Evolutionary conservation across 2,113 vertebrate genomes (phyloP).

Genomic region (Phoenicopterus ruber): DNA sequence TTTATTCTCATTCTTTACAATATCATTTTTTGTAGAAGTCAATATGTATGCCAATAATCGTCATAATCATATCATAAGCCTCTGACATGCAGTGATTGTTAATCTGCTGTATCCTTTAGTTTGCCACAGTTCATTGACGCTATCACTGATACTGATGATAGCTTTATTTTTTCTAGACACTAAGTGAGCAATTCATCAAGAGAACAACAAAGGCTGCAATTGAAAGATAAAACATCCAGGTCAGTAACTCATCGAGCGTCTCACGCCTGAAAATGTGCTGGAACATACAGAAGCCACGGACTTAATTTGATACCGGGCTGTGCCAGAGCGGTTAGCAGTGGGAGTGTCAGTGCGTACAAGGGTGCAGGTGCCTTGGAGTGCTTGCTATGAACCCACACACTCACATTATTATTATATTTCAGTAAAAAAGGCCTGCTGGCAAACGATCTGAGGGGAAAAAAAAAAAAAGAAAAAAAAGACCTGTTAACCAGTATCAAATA

Average conservation of each 20-base stretch:
- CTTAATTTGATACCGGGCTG: not conserved
- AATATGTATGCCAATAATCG: not conserved
- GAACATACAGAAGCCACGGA: not conserved
- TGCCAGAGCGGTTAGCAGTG: not conserved
- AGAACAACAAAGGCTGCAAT: not conserved
- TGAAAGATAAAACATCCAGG: conserved; percentile 8
- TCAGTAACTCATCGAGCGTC: not conserved
- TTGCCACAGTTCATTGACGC: not conserved
- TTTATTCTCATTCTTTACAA: not conserved
- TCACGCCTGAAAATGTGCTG: not conserved
- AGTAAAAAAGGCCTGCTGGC: not conserved
- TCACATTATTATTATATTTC: not conserved
- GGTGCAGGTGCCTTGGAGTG: not conserved
- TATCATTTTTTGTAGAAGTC: not conserved
- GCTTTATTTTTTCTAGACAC: conserved; percentile 14
- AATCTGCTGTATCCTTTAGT: conserved; percentile 14
- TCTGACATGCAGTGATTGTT: conserved; percentile 16
- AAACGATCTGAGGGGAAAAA: not conserved
- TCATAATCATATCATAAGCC: not conserved
- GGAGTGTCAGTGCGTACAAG: not conserved
- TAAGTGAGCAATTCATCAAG: conserved; percentile 20
- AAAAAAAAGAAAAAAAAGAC: not conserved
- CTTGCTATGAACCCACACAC: not conserved
- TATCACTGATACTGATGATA: conserved; percentile 39
- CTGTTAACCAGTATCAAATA: not conserved